A percentile compares a stretch with the other conserved stretches of the same genome.
Evolutionary conservation across 2,888 invertebrate species (phyloP).

Genomic region (Andrena chrysosceles): DNA sequence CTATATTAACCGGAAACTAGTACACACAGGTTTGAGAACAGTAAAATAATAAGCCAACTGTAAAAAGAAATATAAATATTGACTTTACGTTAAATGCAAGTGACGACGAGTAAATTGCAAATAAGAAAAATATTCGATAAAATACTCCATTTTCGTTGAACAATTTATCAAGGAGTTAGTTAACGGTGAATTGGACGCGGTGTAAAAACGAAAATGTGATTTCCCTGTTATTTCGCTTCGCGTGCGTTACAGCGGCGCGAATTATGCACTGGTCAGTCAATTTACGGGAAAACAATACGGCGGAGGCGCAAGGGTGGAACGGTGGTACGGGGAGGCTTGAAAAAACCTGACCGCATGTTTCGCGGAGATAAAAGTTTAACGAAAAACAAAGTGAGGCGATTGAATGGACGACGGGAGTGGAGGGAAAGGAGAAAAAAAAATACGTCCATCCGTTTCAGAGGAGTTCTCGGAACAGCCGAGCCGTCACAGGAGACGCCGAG

Average conservation of each 20-base stretch:
- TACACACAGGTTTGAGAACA: not conserved
- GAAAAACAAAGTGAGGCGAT: constrained; percentile 52
- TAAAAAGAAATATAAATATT: no score
- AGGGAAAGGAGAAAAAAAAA: constrained; percentile 5
- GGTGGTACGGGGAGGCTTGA: not conserved
- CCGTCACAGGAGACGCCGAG: constrained; percentile 47
- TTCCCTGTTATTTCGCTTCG: not conserved
- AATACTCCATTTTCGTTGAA: no score
- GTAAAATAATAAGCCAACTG: not conserved
- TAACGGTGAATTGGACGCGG: not conserved
- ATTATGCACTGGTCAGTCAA: constrained; percentile 52
- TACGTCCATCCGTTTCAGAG: constrained; percentile 41
- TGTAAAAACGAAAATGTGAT: constrained; percentile 22
- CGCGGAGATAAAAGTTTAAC: constrained; percentile 62
- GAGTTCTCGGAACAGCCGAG: constrained; percentile 42
- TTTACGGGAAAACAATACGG: constrained; percentile 52
- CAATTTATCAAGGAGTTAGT: not conserved
- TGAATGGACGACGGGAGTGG: constrained; percentile 34
- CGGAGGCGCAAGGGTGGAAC: constrained; percentile 43
- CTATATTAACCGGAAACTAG: no score
- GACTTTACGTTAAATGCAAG: no score
- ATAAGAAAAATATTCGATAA: no score
- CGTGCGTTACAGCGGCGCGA: not conserved
- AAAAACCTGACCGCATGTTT: constrained; percentile 60
- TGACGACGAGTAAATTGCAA: no score